Percentiles rank a stretch among this genome's conserved stretches.
Evolutionary conservation across 2,113 vertebrate genomes (phyloP).

Genomic region (Cichladusa arquata): DNA sequence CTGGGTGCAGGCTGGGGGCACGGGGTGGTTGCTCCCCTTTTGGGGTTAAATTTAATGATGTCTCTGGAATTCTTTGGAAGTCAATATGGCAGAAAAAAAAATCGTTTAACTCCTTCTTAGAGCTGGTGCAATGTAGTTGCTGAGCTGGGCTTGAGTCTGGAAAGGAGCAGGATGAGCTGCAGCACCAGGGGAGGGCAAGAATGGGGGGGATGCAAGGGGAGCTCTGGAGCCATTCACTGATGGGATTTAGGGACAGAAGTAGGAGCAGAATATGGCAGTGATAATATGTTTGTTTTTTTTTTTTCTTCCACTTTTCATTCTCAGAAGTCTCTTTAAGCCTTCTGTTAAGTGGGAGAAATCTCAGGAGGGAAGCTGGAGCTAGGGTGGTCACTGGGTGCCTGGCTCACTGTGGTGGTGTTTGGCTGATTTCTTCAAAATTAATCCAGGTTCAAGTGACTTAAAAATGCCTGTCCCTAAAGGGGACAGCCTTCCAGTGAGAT

Average conservation of each 20-base stretch:
- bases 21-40: not conserved
- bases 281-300: not conserved
- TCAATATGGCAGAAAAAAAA: not conserved
- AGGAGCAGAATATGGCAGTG: not conserved
- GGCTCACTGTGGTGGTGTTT: not conserved
- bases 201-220: not conserved
- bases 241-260: not conserved
- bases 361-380: not conserved
- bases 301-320: not conserved
- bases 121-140: fast-evolving
- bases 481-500: not conserved
- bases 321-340: not conserved
- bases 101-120: not conserved
- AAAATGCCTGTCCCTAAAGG: not conserved
- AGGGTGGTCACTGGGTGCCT: fast-evolving
- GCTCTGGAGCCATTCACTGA: fast-evolving
- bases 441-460: not conserved
- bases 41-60: not conserved
- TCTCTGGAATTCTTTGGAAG: not conserved
- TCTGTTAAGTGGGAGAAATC: not conserved
- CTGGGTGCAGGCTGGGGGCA: not conserved
- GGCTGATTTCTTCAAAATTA: not conserved
- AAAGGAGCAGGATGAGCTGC: not conserved
- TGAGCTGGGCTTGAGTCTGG: not conserved
- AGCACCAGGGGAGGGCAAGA: not conserved